Evolutionary conservation across 2,113 vertebrate species (phyloP).

Genomic region (Gambusia holbrooki): DNA sequence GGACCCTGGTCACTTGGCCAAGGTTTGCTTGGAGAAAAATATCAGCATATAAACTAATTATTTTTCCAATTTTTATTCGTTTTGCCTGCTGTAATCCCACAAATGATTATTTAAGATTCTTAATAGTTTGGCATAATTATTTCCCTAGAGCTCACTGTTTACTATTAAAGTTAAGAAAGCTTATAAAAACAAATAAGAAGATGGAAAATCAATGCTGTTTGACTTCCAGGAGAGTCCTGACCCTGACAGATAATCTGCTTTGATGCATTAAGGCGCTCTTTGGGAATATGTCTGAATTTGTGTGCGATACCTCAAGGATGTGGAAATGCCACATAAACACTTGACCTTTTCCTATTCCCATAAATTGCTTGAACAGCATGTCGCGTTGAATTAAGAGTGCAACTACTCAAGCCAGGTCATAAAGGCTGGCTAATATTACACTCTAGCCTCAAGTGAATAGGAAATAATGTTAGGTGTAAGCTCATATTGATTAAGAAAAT

Average conservation of each 20-base stretch:
- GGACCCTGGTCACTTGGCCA: not conserved
- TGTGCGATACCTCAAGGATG: not conserved
- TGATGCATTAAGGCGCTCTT: slow-evolving; percentile 4
- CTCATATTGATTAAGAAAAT: slow-evolving; percentile 23
- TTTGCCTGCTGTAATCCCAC: not conserved
- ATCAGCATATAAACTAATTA: not conserved
- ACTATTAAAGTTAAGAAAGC: slow-evolving; percentile 7
- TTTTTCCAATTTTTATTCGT: not conserved
- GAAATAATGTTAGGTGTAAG: slow-evolving; percentile 3
- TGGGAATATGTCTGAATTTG: slow-evolving; percentile 1
- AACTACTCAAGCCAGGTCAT: slow-evolving; percentile 13
- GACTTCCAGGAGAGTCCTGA: slow-evolving; percentile 1
- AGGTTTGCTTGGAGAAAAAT: not conserved
- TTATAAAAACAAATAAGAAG: slow-evolving; percentile 12
- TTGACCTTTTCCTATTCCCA: slow-evolving; percentile 23
- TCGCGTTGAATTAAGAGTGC: slow-evolving; percentile 10
- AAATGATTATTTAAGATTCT: not conserved
- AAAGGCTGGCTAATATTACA: slow-evolving; percentile 2
- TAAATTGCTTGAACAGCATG: slow-evolving; percentile 19
- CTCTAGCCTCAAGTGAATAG: slow-evolving; percentile 3
- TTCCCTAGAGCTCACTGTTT: not conserved
- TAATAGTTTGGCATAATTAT: not conserved
- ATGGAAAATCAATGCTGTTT: not conserved
- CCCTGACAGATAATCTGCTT: slow-evolving; percentile 10
- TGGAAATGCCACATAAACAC: slow-evolving; percentile 5